Base-by-base conservation (phyloP, 2,113 vertebrate genomes). In the Prochilodus magdalenae region DNA sequence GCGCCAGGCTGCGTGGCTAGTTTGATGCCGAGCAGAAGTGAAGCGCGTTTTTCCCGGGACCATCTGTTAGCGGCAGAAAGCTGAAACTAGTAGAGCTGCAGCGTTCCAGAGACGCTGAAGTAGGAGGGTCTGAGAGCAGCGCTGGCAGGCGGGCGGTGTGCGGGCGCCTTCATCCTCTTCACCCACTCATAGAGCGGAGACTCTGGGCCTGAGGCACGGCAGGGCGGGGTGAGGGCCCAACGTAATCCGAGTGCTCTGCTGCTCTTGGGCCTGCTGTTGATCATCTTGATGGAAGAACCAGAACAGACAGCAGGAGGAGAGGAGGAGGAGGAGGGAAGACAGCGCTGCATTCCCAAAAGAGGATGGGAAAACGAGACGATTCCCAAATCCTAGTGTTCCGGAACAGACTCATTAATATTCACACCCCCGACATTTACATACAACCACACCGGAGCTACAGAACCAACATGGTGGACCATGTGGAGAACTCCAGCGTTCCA, bases 1-100 rank as follows among this genome's bases (percentile, higher is more conserved):
- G 10, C 20, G 24, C 26, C 36, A 30, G 55, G 44, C 18, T 22
- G 53, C 63, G 36, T 6, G 1, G 57, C n/a, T 26, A 44, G 27
- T 44, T 44, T 44, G 36, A 70, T 44, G 22, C 36, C 40, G 66
- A 80, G 12, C n/a, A 33, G 27, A 62, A 80, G 55, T 49, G 55
- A 16, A 18, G 47, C 22, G 26, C 22, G 26, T 29, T 59, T 69
- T 55, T 33, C 47, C 53, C 27, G 27, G 33, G 24, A 13, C 30
- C 57, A 63, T 80, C 44, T 73, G 40, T 30, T 65, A 11, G 18
- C 65, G 27, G 27, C 47, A 24, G 12, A 70, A 44, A 44, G 57
- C 57, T 60, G 57, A 26, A 60, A 26, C 20, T n/a, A 57, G 49
- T 65, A 30, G 33, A 67, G 30, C 30, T 1, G 7, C 20, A 11